Conservation (phyloP, 2,797 vertebrate genomes). For the Acrossocheilus fasciatus region DNA sequence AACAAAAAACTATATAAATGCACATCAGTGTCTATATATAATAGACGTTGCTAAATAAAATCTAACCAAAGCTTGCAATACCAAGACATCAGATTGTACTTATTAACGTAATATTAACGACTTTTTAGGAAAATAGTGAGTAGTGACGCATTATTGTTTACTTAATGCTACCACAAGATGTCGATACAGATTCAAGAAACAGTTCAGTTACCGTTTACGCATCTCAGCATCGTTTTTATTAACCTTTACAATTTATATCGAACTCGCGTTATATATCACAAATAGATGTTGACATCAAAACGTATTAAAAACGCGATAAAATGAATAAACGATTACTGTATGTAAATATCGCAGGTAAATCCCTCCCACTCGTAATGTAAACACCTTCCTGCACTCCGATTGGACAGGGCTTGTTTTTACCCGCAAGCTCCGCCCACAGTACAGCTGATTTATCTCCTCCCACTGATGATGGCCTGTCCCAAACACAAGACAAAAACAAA, state of each 20-base stretch:
- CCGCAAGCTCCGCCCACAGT: slow-evolving; percentile 35
- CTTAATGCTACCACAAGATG: not conserved
- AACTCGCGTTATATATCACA: not conserved
- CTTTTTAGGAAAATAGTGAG: not conserved
- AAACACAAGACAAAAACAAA: slow-evolving; percentile 81
- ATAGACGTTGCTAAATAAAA: not conserved
- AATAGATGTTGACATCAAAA: not conserved
- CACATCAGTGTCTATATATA: not conserved
- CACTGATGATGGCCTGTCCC: slow-evolving; percentile 68
- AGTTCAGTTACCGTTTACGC: too few relatives aligned
- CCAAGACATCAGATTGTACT: not conserved
- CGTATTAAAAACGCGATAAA: not conserved
- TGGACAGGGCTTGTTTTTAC: slow-evolving; percentile 59
- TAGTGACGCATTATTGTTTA: not conserved
- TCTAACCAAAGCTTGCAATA: not conserved
- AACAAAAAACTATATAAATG: not conserved
- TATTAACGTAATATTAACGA: too few relatives aligned
- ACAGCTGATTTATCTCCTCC: slow-evolving; percentile 56
- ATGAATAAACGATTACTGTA: not conserved
- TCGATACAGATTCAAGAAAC: not conserved
- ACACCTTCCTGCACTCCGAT: slow-evolving; percentile 51
- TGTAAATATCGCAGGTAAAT: slow-evolving; percentile 67
- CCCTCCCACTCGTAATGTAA: slow-evolving; percentile 57
- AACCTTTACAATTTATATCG: not conserved
- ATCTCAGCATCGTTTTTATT: not conserved